A percentile compares a stretch with the other conserved stretches of the same genome.
Conservation (phyloP, 2,888 invertebrate species). For the Tetrapedia diversipes region DNA sequence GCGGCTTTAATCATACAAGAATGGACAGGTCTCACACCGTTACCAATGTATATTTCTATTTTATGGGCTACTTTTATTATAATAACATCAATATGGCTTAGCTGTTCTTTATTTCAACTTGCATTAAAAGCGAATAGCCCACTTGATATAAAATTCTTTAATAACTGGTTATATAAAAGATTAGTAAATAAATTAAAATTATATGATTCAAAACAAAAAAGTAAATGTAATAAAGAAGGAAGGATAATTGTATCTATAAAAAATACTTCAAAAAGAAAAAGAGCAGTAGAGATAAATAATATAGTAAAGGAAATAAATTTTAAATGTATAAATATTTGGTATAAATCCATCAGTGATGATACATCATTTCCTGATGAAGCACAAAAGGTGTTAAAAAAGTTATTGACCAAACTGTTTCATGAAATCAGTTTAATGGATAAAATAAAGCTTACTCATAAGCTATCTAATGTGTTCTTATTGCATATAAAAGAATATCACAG, state of each 20-base stretch:
- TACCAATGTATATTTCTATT: conserved; percentile 76
- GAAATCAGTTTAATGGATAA: conserved; percentile 81
- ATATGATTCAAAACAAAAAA: conserved; percentile 16
- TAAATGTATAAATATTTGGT: conserved; percentile 84
- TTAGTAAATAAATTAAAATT: conserved; percentile 52
- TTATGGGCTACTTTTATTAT: conserved; percentile 75
- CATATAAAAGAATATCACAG: conserved; percentile 87
- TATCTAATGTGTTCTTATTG: conserved; percentile 84
- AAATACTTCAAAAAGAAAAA: conserved; percentile 18
- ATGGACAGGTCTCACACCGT: conserved; percentile 68
- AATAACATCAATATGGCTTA: conserved; percentile 76
- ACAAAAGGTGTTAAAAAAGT: conserved; percentile 81
- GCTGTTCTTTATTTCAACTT: conserved; percentile 73
- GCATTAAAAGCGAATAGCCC: conserved; percentile 75
- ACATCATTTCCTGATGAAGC: conserved; percentile 82
- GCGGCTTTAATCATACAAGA: conserved; percentile 73
- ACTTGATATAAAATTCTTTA: conserved; percentile 68
- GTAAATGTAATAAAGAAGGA: conserved; percentile 16
- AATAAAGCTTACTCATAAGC: conserved; percentile 81
- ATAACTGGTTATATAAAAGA: conserved; percentile 67
- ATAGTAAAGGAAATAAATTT: conserved; percentile 82
- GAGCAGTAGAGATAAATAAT: conserved; percentile 27
- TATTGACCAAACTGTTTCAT: conserved; percentile 80
- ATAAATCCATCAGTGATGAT: conserved; percentile 83
- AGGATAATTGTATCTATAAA: conserved; percentile 21